These are phyloP conservation scores for Calycopis cecrops DNA, from an alignment of 1,140 invertebrate genomes.

Conservation along the genomic window DNA sequence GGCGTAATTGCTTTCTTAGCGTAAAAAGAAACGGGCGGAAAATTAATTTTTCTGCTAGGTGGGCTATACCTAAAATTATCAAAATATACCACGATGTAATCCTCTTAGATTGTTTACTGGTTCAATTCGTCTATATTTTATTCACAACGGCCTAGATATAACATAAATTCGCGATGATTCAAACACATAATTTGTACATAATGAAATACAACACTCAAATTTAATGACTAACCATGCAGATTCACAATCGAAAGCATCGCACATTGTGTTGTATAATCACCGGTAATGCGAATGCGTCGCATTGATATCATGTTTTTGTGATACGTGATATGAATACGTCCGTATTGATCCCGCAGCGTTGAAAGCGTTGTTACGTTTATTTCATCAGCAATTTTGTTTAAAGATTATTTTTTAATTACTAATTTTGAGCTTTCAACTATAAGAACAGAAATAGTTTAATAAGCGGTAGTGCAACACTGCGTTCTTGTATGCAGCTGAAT, in stretches of 20 bases:
- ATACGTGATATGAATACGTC: constrained; percentile 30
- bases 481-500: no score
- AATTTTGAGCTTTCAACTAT: no score
- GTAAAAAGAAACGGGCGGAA: no score
- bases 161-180: not conserved
- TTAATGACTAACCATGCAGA: constrained; percentile 13
- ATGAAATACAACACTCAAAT: constrained; percentile 5
- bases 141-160: no score
- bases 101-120: no score
- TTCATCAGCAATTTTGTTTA: not conserved
- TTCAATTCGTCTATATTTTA: no score
- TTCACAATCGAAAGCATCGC: constrained; percentile 7
- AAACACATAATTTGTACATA: not conserved
- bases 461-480: no score
- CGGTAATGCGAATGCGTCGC: constrained; percentile 17
- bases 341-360: constrained; percentile 27
- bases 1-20: no score
- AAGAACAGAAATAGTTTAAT: no score
- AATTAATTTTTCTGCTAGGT: no score
- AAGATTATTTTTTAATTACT: not conserved
- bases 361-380: constrained; percentile 14
- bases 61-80: no score
- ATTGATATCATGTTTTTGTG: constrained; percentile 28
- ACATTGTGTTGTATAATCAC: constrained; percentile 16
- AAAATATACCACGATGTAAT: no score